Evolutionary conservation across 1,140 invertebrate genomes (phyloP), one percentile per base, ranked within the genome.

Genomic region (Temnothorax curvispinosus): DNA sequence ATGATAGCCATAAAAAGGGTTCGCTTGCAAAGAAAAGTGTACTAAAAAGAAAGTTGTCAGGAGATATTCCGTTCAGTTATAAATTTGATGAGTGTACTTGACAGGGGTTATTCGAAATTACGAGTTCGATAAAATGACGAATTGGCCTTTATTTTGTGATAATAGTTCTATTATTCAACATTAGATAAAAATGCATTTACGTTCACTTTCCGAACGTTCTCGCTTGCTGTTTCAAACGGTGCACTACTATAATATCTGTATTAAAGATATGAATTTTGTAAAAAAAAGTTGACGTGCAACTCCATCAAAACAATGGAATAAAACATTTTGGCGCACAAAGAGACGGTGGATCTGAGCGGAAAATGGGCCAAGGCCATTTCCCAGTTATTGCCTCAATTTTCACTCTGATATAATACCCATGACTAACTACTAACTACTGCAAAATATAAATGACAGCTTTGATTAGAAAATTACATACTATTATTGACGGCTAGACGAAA

Each of bases 401-500:
- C 27, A 78, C 13, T 56, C 0, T 41, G n/a, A 76, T 13, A 41
- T 41, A 58, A 76, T 58, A 41, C 27, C 8, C 18, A 27, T 11
- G 13, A 44, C 15, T 27, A 58, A 58, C 3, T 56, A 75, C 7
- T 44, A 32, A 27, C 13, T 8, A 18, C 6, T 9, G 11, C 35
- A n/a, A 78, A 65, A 78, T 13, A 32, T 8, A 81, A 58, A 54
- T 72, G 35, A 58, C 50, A 15, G 38, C 18, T 44, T 0, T 6
- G 38, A 81, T 2, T 44, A 13, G 65, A 71, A 81, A 72, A 72
- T 72, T 81, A 72, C 9, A 56, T 32, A 44, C 56, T 81, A 71
- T 71, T 81, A 44, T 18, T 0, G 6, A 81, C 7, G 8, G 35
- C 6, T n/a, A 41, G 4, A 47, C 18, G 15, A 81, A 56, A n/a